Base-by-base conservation (phyloP, 2,888 invertebrate genomes). In the Tribolium freemani region DNA sequence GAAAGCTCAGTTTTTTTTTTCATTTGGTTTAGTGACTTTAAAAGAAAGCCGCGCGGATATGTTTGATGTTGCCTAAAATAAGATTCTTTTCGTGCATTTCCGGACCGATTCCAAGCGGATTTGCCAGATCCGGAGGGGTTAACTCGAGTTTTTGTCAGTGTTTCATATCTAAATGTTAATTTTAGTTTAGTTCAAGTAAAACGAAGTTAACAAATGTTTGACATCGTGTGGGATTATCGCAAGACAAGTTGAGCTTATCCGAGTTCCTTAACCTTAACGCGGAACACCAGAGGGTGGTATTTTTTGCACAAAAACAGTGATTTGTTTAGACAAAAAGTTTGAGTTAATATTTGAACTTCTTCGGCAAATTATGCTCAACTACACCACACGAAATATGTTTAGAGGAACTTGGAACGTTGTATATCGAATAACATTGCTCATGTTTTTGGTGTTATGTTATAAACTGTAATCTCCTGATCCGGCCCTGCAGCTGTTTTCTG, bases 1-100 rank as follows among this genome's bases (percentile, higher is more conserved):
- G 63, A 72, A 57, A 71, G 69, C 38, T 58, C 57, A 56, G 71
- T 76, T 75, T 75, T 76, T 75, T n/a, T 75, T 74, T 78, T 76
- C 77, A 78, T 79, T 74, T 77, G 73, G 76, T 73, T 76, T 74
- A 70, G 68, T 69, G 76, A 75, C 72, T 76, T 78, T 70, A 72
- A 76, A 69, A 71, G 63, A 75, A 75, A 76, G 61, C 75, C 74
- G 38, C 71, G 21, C 61, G 77, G 78, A 78, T 78, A 75, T 75
- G 58, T 75, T 76, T 74, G 75, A 75, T 76, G 76, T 72, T 74
- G 71, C 71, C 64, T 68, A 74, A 75, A 77, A 75, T 74, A 74
- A 74, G 71, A 75, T 76, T 75, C 60, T 61, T 71, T 45, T 74
- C 51, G 26, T 69, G 66, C 70, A 67, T 66, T 70, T 73, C 50